Base-by-base conservation (phyloP, 2,113 vertebrate species). In the Onychorhynchus coronatus region DNA sequence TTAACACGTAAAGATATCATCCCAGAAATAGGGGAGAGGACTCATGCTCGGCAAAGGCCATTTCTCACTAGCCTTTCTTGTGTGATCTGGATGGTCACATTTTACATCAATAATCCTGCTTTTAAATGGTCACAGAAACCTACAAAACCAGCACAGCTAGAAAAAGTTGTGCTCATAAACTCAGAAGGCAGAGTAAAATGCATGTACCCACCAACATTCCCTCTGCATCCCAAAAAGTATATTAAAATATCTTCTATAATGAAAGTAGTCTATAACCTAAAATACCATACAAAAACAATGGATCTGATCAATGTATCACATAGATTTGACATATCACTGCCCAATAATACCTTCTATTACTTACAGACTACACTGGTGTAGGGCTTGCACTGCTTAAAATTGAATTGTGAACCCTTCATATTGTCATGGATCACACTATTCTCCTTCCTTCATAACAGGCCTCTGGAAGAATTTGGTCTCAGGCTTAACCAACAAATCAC, bases 401-500 rank as follows among this genome's bases (percentile, higher is more conserved):
- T 62, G 76, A 68, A 96, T 82, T 90, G 88, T 89, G 82, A 92
- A 65, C 63, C 24, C 52, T 94, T 70, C 58, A 42, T 37, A 20
- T 65, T 76, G 39, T 65, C 75, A 95, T 8, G 42, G 87, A 82
- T 83, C 77, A 89, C 15, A 15, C 65, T 86, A 27, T 80, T 84
- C 56, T 88, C 58, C 55, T 86, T 62, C 35, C 62, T 71, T 56
- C 78, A 27, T 66, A 75, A 50, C 6, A 3, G 22, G 31, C 44
- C 73, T 44, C 46, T 50, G 56, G 82, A 94, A 91, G 75, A 85
- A 95, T 79, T 58, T 81, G 82, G 35, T 94, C 70, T 62, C 82
- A 44, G 52, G 42, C 78, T 94, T 94, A 87, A 91, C 87, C 71
- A 58, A 86, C 77, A 78, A 95, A 81, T 61, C 82, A 90, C 19